Conservation (phyloP, 2,113 vertebrate genomes). For the Syngnathus floridae region DNA sequence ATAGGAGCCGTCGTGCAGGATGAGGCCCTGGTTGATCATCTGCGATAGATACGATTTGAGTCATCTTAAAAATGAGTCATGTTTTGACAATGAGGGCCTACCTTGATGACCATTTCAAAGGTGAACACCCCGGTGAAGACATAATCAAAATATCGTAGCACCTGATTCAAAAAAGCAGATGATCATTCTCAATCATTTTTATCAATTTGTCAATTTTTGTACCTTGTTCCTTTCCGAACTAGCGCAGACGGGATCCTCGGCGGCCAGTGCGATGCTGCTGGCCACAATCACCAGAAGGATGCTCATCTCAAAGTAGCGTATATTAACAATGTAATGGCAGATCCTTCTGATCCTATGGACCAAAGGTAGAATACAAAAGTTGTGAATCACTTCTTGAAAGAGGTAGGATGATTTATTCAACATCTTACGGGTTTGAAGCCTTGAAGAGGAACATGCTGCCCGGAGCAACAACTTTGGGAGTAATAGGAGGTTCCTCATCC, state of each 20-base stretch:
- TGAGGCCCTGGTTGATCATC: constrained; percentile 99
- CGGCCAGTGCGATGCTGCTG: constrained; percentile 94
- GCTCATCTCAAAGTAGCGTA: constrained; percentile 98
- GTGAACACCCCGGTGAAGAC: constrained; percentile 98
- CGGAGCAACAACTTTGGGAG: constrained; percentile 78
- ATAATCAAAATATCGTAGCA: constrained; percentile 96
- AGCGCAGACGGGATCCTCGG: constrained; percentile 90
- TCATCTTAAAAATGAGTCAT: not conserved
- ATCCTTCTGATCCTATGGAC: constrained; percentile 80
- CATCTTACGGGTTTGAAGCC: constrained; percentile 91
- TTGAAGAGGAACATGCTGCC: constrained; percentile 99
- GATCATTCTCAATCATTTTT: not conserved
- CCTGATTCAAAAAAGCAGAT: constrained; percentile 62
- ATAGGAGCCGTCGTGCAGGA: constrained; percentile 92
- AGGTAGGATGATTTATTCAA: not conserved
- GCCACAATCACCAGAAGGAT: constrained; percentile 97
- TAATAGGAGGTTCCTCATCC: constrained; percentile 64
- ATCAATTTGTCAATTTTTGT: constrained; percentile 24
- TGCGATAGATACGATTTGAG: constrained; percentile 39
- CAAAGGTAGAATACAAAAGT: not conserved
- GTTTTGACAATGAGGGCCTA: constrained; percentile 31
- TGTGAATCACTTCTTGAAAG: not conserved
- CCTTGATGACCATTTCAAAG: constrained; percentile 99
- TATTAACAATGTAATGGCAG: constrained; percentile 91
- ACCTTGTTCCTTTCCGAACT: constrained; percentile 95